phyloP scores from a whole-genome alignment of 2,888 invertebrate genomes.

The Aspidapion aeneum region DNA sequence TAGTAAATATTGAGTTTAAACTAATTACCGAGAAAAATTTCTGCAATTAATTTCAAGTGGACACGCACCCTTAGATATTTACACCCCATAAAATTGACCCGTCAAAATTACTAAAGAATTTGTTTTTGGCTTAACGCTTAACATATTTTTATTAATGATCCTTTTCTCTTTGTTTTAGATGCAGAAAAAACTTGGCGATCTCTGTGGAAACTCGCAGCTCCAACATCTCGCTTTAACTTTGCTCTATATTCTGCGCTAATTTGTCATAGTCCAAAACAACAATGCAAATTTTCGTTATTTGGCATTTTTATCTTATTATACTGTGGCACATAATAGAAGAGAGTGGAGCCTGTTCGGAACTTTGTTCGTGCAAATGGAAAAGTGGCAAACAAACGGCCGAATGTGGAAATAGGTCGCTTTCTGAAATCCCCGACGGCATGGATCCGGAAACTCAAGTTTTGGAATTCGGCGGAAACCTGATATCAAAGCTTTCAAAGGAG shows the following conservation, averaged over 20 bases:
- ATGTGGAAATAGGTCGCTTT: conserved; percentile 74
- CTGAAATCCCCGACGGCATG: conserved; percentile 73
- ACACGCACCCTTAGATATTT: too few species aligned
- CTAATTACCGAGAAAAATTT: too few species aligned
- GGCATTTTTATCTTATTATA: conserved; percentile 20
- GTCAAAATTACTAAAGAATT: too few species aligned
- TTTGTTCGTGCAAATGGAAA: conserved; percentile 90
- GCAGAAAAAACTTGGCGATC: neutral
- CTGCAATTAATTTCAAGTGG: too few species aligned
- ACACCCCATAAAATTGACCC: too few species aligned
- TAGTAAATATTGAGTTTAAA: too few species aligned
- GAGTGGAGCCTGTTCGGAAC: conserved; percentile 63
- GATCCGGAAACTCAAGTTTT: conserved; percentile 85
- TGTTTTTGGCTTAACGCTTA: too few species aligned
- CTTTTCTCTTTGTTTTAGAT: neutral
- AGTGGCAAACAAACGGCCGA: conserved; percentile 89
- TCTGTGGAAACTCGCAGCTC: neutral
- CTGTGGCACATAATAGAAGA: conserved; percentile 14
- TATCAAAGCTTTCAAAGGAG: conserved; percentile 73
- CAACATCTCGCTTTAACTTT: neutral
- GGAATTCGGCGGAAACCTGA: conserved; percentile 78
- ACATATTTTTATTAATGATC: too few species aligned
- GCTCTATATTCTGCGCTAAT: neutral
- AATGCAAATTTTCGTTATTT: conserved; percentile 21
- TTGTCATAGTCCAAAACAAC: neutral